These are phyloP conservation scores for human DNA, from an alignment of 2,113 vertebrate species.

Conservation along the genomic window GRCh38 chr16:27740001-27740500, in stretches of 20 bases:
- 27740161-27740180: background rate
- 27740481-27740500: conserved; percentile 78
- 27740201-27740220: background rate
- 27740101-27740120: conserved; percentile 90
- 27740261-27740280: background rate
- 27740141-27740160: conserved; percentile 85
- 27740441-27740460: conserved; percentile 51
- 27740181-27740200: accelerated
- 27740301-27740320: conserved; percentile 49
- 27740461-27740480: conserved; percentile 70
- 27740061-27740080: conserved; percentile 91
- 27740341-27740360: background rate
- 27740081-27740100: conserved; percentile 92
- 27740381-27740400: conserved; percentile 36
- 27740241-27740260: background rate
- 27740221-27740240: background rate
- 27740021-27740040: conserved; percentile 82
- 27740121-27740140: conserved; percentile 86
- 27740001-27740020: background rate
- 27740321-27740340: conserved; percentile 34
- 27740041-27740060: conserved; percentile 91
- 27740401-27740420: conserved; percentile 49
- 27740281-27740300: background rate
- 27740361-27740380: conserved; percentile 47
- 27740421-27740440: conserved; percentile 56